Base-by-base conservation (phyloP, 2,888 invertebrate genomes). In the Lysandra bellargus region DNA sequence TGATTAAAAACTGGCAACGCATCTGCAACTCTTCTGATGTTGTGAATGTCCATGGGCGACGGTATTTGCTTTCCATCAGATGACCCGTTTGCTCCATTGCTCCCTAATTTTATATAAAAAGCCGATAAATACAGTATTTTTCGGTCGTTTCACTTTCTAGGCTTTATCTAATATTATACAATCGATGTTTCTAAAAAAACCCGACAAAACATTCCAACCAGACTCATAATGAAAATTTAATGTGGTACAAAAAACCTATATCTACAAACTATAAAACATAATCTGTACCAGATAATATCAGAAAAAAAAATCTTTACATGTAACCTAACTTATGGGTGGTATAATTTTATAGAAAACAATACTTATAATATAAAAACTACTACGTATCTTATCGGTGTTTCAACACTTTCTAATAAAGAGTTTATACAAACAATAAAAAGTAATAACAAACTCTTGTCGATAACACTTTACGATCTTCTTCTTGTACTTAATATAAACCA, bases 351-450 rank as follows among this genome's bases (percentile, higher is more conserved):
- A 17, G 64, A 40, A 73, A 17, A 73, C 40, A 73, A 73, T 73
- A 73, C 17, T 37, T 37, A 2, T 37, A 37, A 2, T 37, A 37
- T 37, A 72, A 73, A 73, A 73, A 73, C 17, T 37, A 6, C 40
- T 17, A 40, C 14, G 37, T 72, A 73, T n/a, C 40, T 73, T 73
- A 73, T 73, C 73, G n/a, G 1, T 17, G 37, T 73, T 7, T 40
- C 73, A 73, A 40, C 75, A 49, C 75, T 75, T 75, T 53, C 75
- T 75, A 75, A 53, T 53, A 75, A 44, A 49, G 49, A 49, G 75
- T 75, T 73, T 73, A 40, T 37, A 75, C 30, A 14, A 75, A 75
- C 49, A 75, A 73, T 75, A 75, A 75, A 75, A 75, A 2, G 23
- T 30, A 44, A 74, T 49, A 23, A n/a, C 74, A 74, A n/a, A 49